Evolutionary conservation across 2,888 invertebrate species (phyloP), one percentile per base, ranked within the genome.

Genomic region (Caenorhabditis panamensis): DNA sequence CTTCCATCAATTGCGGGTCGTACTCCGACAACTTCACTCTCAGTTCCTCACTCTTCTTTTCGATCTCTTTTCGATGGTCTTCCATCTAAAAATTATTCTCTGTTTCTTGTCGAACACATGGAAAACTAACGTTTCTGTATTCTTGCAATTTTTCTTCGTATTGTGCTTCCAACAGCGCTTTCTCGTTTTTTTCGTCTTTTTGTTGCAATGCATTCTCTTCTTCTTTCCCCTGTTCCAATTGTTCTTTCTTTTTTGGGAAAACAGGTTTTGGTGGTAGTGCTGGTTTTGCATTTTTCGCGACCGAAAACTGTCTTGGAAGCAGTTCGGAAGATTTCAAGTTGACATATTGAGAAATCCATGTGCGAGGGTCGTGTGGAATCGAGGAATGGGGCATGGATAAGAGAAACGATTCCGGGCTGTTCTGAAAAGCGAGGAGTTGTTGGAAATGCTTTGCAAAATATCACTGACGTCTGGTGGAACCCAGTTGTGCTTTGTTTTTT

Each of bases 11-110:
- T 9, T 53, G 28, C 0, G 75, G 64, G 36, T 76, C 61, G 16
- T 26, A 71, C n/a, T 66, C n/a, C 1, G 36, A 26, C 4, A 80
- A 41, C 18, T 80, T 76, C 1, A 24, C 20, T 11, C 26, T 47
- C 5, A 76, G 44, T 13, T 11, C 31, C 4, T 26, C 31, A 41
- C 61, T 62, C 11, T 41, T 9, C 4, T 41, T 11, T 18, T 71
- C 47, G 16, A 66, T 8, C 24, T 79, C 20, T 3, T 5, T 11
- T 3, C 51, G 58, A 2, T 36, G 20, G 0, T 44, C 22, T 41
- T 59, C 67, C 37, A 62, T 20, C 73, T 79, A 63, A 56, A 79
- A n/a, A n/a, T n/a, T n/a, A n/a, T n/a, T n/a, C n/a, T n/a, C n/a
- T n/a, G n/a, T n/a, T n/a, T n/a, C n/a, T n/a, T n/a, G n/a, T n/a